Conservation (phyloP, 2,113 vertebrate genomes). For the Vanacampus margaritifer region DNA sequence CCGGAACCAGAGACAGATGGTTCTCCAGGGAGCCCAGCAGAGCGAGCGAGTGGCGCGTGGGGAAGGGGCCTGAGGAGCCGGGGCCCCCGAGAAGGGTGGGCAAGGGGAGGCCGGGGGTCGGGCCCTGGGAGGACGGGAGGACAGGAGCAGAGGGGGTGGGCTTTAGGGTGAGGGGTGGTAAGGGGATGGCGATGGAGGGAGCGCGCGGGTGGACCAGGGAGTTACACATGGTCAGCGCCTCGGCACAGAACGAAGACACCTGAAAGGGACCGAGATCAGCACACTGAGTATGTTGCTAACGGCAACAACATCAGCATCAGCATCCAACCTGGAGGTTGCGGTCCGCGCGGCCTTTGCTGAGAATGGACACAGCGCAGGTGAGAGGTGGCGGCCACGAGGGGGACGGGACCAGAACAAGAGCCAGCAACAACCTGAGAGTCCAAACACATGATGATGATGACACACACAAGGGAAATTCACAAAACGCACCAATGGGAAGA, state of each 20-base stretch:
- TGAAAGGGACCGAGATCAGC: constrained; percentile 27
- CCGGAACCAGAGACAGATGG: constrained; percentile 67
- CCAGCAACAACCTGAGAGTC: constrained; percentile 71
- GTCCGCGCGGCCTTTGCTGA: constrained; percentile 77
- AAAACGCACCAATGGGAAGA: no score
- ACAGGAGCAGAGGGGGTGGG: constrained; percentile 51
- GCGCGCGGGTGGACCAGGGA: constrained; percentile 81
- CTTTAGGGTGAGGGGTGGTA: constrained; percentile 71
- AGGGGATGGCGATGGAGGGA: constrained; percentile 74
- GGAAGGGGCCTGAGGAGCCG: constrained; percentile 52
- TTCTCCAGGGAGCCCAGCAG: constrained; percentile 73
- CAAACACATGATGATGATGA: not conserved
- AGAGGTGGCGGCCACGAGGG: constrained; percentile 80
- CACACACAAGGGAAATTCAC: not conserved
- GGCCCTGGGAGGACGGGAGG: constrained; percentile 58
- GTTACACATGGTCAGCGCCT: constrained; percentile 81
- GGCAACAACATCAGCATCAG: not conserved
- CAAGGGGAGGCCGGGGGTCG: constrained; percentile 54
- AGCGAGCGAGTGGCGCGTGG: constrained; percentile 59
- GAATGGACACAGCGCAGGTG: constrained; percentile 78
- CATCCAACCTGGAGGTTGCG: constrained; percentile 73
- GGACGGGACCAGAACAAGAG: constrained; percentile 78
- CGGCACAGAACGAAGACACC: constrained; percentile 84
- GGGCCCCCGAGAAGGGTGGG: constrained; percentile 65
- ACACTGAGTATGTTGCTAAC: not conserved